Base-by-base conservation (phyloP, 2,888 invertebrate genomes). In the Tiphia femorata region DNA sequence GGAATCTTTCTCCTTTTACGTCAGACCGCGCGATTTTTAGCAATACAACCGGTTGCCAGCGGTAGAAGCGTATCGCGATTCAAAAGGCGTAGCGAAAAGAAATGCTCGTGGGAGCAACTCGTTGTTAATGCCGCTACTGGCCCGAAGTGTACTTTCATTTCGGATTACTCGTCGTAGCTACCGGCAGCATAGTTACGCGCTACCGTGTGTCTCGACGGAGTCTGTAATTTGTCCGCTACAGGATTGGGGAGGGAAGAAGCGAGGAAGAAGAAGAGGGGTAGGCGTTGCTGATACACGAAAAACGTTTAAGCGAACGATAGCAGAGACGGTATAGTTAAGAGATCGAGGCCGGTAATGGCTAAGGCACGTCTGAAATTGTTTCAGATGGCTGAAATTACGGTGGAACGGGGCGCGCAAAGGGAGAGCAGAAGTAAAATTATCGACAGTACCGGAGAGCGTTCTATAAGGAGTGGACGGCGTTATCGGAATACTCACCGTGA, bases 91-190 rank as follows among this genome's bases (percentile, higher is more conserved):
- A 10, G 12, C 3, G 25, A 56, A n/a, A 54, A 49, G 49, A 57
- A 59, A n/a, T n/a, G n/a, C n/a, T n/a, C n/a, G 43, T 46, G 49
- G 40, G 44, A 54, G 51, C 59, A 47, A 16, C 16, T 37, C 38
- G 51, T 54, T 49, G 54, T 54, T 66, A 58, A 51, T 49, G 44
- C 52, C 41, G 44, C 52, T 29, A 21, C 50, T 30, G 35, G 49
- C 21, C 51, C 51, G 51, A 52, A 60, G 60, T 52, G 47, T 53
- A 62, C 60, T 58, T 60, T 65, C 63, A 47, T 67, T 60, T 48
- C 56, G n/a, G 63, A 60, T 60, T 52, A 60, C 29, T 40, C 33
- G 29, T 40, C 41, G 41, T 49, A 37, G 49, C 53, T 50, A 49
- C 51, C 46, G 37, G 25, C 41, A 29, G 43, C 29, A 62, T 54